Evolutionary conservation across 2,797 vertebrate genomes (phyloP).

Genomic region (Tympanoctomys barrerae): DNA sequence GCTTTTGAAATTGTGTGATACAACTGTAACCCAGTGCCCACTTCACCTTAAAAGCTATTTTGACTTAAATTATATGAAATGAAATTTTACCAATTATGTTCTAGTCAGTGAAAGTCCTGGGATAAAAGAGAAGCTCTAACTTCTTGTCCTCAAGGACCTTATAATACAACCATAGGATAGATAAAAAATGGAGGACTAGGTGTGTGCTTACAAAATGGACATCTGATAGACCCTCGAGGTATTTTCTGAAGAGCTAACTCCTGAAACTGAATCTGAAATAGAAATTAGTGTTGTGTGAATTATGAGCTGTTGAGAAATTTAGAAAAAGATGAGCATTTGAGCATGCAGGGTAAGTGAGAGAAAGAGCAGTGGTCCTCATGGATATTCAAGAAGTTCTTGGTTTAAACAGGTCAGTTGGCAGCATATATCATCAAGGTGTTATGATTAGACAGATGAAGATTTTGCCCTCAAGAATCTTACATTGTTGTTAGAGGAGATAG

Average conservation of each 20-base stretch:
- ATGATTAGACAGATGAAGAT: not conserved
- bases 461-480: not conserved
- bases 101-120: not conserved
- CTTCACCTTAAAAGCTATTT: not conserved
- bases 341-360: not conserved
- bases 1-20: not conserved
- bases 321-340: not conserved
- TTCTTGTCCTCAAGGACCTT: constrained; percentile 2
- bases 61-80: not conserved
- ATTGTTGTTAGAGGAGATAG: not conserved
- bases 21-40: not conserved
- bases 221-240: not conserved
- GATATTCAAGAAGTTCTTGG: not conserved
- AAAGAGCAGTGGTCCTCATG: not conserved
- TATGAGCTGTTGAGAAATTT: not conserved
- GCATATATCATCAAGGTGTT: not conserved
- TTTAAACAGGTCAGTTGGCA: not conserved
- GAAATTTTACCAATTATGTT: not conserved
- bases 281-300: not conserved
- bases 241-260: not conserved
- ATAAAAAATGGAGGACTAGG: not conserved
- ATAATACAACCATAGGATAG: not conserved
- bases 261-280: not conserved
- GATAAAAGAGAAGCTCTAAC: not conserved
- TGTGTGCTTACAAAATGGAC: not conserved